A percentile compares a stretch with the other conserved stretches of the same genome.
These are phyloP conservation scores for Gymnarchus niloticus DNA, from an alignment of 2,113 vertebrate genomes.

Conservation along the genomic window DNA sequence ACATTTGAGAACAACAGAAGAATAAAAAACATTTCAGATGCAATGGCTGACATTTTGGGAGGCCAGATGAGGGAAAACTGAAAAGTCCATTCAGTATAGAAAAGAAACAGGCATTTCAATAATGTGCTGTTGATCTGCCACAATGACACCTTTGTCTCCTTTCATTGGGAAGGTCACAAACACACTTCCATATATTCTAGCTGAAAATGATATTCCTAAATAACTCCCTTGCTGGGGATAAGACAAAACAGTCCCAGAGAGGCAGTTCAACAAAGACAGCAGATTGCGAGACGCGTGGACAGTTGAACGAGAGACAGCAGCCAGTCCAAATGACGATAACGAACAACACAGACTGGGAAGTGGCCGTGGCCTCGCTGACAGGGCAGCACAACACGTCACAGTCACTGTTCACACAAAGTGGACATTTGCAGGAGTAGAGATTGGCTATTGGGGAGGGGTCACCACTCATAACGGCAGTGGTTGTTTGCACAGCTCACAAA, in stretches of 20 bases:
- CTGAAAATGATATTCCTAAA: slow-evolving; percentile 39
- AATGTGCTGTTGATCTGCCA: slow-evolving; percentile 67
- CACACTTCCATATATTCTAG: slow-evolving; percentile 48
- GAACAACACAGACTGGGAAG: background rate
- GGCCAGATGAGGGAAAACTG: slow-evolving; percentile 41
- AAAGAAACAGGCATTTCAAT: slow-evolving; percentile 65
- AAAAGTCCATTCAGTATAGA: slow-evolving; percentile 55
- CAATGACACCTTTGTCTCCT: slow-evolving; percentile 70
- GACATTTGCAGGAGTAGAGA: background rate
- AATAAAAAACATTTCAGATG: slow-evolving; percentile 43
- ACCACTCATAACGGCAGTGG: background rate
- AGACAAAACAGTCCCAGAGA: slow-evolving; percentile 15
- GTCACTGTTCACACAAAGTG: background rate
- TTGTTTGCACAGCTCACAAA: background rate
- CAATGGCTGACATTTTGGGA: slow-evolving; percentile 31
- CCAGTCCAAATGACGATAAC: background rate
- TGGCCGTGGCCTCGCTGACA: too few relatives aligned
- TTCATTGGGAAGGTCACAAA: slow-evolving; percentile 53
- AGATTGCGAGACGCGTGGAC: too few relatives aligned
- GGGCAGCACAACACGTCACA: background rate
- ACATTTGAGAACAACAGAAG: slow-evolving; percentile 23
- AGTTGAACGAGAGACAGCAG: background rate
- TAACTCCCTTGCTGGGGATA: slow-evolving; percentile 13
- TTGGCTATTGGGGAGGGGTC: background rate
- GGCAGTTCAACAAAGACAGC: background rate